Conservation (phyloP, 92 coral and sea anemone genomes). For the Zoanthus solanderi region DNA sequence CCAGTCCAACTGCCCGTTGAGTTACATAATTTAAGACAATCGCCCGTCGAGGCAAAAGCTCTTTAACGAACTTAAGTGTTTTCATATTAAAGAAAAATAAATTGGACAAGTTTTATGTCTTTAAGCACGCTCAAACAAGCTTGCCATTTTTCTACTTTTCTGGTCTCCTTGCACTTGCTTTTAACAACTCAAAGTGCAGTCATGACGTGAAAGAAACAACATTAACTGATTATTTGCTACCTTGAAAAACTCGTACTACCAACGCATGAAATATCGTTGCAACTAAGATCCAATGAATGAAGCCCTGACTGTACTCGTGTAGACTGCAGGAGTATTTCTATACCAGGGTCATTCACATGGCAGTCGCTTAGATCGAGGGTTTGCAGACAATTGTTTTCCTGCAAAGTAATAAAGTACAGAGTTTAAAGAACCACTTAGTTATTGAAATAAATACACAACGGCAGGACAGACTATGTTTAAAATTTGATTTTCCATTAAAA, state of each 20-base stretch:
- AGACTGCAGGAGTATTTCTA: constrained; percentile 47
- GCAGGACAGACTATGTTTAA: not conserved
- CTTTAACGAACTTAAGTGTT: not conserved
- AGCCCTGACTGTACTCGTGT: constrained; percentile 42
- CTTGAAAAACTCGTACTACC: constrained; percentile 58
- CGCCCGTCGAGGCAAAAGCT: no score
- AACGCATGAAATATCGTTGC: constrained; percentile 69
- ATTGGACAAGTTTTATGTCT: no score
- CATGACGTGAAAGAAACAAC: no score
- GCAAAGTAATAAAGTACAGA: not conserved
- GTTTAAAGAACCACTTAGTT: not conserved
- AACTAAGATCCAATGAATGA: constrained; percentile 76
- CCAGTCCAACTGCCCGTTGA: no score
- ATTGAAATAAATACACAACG: not conserved
- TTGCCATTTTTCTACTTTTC: no score
- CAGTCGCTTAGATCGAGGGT: constrained; percentile 71
- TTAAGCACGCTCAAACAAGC: no score
- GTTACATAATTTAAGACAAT: no score
- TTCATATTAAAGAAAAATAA: not conserved
- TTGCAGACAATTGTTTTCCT: constrained; percentile 75
- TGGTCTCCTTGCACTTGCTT: no score
- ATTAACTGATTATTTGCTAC: constrained; percentile 42
- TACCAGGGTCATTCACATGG: constrained; percentile 57
- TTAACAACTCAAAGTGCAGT: no score
- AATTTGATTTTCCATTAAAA: no score